phyloP scores from a whole-genome alignment of 2,797 vertebrate species.

The Enteromius unitaeniatus region DNA sequence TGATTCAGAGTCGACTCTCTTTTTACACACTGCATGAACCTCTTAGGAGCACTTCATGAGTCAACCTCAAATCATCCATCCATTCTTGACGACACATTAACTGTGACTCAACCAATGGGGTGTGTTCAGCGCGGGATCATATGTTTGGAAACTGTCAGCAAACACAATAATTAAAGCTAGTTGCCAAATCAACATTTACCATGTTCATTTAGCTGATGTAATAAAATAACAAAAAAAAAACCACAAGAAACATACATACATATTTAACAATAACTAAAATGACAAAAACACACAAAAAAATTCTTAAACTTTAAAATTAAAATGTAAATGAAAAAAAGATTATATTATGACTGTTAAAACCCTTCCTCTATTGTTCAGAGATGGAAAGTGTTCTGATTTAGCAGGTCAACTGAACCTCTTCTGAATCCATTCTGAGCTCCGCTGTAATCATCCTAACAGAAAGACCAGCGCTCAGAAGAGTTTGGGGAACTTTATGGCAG shows the following conservation, averaged over 20 bases:
- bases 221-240: background rate
- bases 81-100: background rate
- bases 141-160: no score
- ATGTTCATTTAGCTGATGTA: background rate
- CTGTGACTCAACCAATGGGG: background rate
- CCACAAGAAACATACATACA: background rate
- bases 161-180: background rate
- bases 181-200: background rate
- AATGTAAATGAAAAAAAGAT: background rate
- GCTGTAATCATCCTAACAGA: constrained; percentile 13
- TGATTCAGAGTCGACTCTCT: no score
- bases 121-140: background rate
- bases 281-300: background rate
- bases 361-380: background rate
- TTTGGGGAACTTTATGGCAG: constrained; percentile 46
- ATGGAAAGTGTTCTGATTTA: background rate
- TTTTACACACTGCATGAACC: no score
- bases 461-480: constrained; percentile 12
- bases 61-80: background rate
- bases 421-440: background rate
- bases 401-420: background rate
- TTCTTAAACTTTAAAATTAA: background rate
- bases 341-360: background rate
- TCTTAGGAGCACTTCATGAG: background rate
- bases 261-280: background rate